These are phyloP conservation scores for Marasmarcha lunaedactyla DNA, from an alignment of 2,888 invertebrate species.

Conservation along the genomic window DNA sequence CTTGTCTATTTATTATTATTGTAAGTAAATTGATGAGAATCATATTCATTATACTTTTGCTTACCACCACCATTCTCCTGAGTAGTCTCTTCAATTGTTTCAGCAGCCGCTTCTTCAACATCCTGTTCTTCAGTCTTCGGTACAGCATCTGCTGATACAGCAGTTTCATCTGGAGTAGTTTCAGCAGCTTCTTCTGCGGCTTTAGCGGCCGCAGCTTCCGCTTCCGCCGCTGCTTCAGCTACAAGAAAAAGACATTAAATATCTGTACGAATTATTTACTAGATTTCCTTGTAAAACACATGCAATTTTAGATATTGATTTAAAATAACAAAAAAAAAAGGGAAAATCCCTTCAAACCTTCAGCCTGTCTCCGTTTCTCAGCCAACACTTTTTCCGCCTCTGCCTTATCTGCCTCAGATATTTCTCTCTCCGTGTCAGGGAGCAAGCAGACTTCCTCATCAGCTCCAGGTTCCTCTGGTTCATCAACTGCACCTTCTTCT, in stretches of 20 bases:
- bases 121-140: conserved; percentile 19
- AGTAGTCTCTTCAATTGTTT: conserved; percentile 10
- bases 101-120: background rate
- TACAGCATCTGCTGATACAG: conserved; percentile 21
- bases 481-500: conserved; percentile 25
- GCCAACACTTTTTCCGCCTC: conserved; percentile 63
- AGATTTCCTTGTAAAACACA: too few species aligned
- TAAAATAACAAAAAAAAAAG: too few species aligned
- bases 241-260: background rate
- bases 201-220: conserved; percentile 25
- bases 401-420: conserved; percentile 76
- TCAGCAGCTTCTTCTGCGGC: conserved; percentile 14
- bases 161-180: conserved; percentile 28
- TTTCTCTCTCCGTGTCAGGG: conserved; percentile 76
- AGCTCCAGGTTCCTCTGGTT: conserved; percentile 68
- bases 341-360: too few species aligned
- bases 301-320: too few species aligned
- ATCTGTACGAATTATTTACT: background rate
- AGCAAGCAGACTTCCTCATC: conserved; percentile 77
- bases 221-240: conserved; percentile 9
- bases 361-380: conserved; percentile 51
- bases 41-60: too few species aligned
- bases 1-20: too few species aligned
- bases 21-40: too few species aligned
- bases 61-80: conserved; percentile 43